phyloP scores from a whole-genome alignment of 2,797 vertebrate genomes.

The Mionectes olivaceus region DNA sequence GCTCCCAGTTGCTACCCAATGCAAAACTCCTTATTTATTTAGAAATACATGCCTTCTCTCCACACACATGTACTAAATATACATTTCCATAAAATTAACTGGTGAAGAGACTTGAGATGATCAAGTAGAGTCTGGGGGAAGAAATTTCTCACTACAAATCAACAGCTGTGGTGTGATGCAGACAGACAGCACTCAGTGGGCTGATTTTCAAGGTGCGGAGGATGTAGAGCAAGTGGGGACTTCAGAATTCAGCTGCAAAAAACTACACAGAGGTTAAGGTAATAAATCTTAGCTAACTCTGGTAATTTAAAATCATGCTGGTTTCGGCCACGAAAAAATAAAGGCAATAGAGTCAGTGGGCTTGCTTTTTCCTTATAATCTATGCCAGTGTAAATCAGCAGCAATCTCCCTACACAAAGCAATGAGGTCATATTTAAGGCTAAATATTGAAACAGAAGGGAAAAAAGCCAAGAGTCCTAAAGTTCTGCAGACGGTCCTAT shows the following conservation, averaged over 20 bases:
- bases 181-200: neutral
- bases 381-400: neutral
- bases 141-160: slow-evolving; percentile 22
- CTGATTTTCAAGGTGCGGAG: neutral
- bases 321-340: neutral
- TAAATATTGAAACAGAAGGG: slow-evolving; percentile 16
- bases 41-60: neutral
- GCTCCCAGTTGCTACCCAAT: neutral
- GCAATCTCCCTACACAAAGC: neutral
- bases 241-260: neutral
- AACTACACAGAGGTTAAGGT: neutral
- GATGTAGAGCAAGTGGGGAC: neutral
- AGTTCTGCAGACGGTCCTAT: slow-evolving; percentile 7
- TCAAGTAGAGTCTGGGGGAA: slow-evolving; percentile 1
- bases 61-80: neutral
- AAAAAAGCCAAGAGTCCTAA: neutral
- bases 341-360: neutral
- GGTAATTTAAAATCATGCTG: slow-evolving; percentile 1
- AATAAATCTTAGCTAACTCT: neutral
- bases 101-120: slow-evolving; percentile 2
- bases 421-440: neutral
- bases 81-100: neutral
- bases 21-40: neutral
- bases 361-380: neutral
- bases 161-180: neutral